A percentile compares a stretch with the other conserved stretches of the same genome.
phyloP scores from a whole-genome alignment of 2,113 vertebrate species.

The Malurus cyaneus region DNA sequence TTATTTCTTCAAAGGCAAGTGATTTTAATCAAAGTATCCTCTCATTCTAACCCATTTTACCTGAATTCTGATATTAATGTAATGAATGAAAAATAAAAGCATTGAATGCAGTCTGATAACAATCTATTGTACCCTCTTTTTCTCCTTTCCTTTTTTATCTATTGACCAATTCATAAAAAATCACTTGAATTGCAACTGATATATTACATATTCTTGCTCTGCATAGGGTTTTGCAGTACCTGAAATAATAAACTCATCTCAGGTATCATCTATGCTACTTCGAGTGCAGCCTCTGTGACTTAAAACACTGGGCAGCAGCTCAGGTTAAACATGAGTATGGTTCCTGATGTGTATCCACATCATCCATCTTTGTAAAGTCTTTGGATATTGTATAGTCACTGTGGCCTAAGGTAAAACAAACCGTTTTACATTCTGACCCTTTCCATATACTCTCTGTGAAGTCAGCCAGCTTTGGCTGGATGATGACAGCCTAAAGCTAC shows the following conservation, averaged over 20 bases:
- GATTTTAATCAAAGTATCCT: not conserved
- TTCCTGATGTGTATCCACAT: not conserved
- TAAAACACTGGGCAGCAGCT: not conserved
- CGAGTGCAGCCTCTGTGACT: not conserved
- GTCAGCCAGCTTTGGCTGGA: not conserved
- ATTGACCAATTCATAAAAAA: not conserved
- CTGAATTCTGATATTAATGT: not conserved
- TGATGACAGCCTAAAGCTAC: not conserved
- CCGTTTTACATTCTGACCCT: not conserved
- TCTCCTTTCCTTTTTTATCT: accelerated
- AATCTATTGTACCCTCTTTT: not conserved
- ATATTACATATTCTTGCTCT: not conserved
- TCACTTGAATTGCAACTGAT: not conserved
- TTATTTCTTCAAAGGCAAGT: not conserved
- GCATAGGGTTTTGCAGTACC: not conserved
- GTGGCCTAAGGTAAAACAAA: not conserved
- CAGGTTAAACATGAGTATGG: not conserved
- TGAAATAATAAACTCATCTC: not conserved
- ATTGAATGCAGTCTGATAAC: not conserved
- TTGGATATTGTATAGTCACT: not conserved
- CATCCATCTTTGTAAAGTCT: accelerated
- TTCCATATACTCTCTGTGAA: accelerated
- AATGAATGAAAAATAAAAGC: not conserved
- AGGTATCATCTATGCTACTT: not conserved
- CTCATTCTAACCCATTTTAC: not conserved